A percentile compares a stretch with the other conserved stretches of the same genome.
Evolutionary conservation across 2,797 vertebrate genomes (phyloP).

Genomic region (Pristis pectinata): DNA sequence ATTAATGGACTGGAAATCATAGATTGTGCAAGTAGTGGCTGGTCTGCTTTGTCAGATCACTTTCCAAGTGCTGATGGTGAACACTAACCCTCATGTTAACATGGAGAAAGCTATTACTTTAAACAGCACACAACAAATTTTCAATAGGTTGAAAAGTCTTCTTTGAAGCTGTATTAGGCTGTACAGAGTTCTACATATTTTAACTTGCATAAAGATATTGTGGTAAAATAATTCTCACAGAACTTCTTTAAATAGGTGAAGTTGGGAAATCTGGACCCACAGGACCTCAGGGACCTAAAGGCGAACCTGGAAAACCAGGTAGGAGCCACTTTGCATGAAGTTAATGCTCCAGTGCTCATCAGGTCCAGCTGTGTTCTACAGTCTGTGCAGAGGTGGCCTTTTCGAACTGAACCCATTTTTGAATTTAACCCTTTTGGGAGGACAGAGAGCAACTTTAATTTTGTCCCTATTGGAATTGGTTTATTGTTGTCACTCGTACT

Average conservation of each 20-base stretch:
- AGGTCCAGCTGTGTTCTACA: too few species aligned
- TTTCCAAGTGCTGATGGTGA: neutral
- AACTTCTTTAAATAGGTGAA: constrained; percentile 59
- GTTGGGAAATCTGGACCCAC: constrained; percentile 61
- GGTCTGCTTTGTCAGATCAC: neutral
- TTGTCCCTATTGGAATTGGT: too few species aligned
- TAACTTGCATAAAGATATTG: neutral
- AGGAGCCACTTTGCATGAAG: constrained; percentile 43
- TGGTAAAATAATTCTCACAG: constrained; percentile 21
- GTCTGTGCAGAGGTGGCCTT: too few species aligned
- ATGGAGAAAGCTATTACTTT: neutral
- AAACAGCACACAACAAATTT: neutral
- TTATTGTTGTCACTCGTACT: too few species aligned
- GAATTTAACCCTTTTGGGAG: too few species aligned
- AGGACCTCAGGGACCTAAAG: constrained; percentile 66
- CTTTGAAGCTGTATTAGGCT: too few species aligned
- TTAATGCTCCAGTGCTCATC: neutral
- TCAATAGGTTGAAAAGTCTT: neutral
- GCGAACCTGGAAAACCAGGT: constrained; percentile 79
- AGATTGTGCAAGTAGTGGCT: neutral
- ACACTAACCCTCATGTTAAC: neutral
- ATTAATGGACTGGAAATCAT: neutral
- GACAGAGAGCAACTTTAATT: too few species aligned
- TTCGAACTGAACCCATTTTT: too few species aligned
- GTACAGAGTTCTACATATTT: neutral